Evolutionary conservation across 2,113 vertebrate genomes (phyloP).

Genomic region (Leptocoma aspasia): DNA sequence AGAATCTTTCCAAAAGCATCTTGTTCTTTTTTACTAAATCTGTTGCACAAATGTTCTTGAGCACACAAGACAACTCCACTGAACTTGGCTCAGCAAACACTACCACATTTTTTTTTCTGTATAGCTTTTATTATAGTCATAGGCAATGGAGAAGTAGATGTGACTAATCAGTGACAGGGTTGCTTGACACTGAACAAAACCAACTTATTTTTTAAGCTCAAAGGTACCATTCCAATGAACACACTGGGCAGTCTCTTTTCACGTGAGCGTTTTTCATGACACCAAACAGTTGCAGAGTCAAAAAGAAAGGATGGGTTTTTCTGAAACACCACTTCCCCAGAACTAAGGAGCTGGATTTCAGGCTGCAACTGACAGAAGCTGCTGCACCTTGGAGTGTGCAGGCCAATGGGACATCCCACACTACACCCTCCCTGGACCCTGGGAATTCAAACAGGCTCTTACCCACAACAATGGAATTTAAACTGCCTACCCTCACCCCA

Average conservation of each 20-base stretch:
- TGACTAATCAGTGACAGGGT: neutral
- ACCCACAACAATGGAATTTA: neutral
- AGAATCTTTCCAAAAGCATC: neutral
- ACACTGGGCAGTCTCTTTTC: neutral
- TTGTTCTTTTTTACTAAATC: neutral
- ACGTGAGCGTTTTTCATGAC: neutral
- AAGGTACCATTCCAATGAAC: neutral
- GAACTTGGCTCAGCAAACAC: neutral
- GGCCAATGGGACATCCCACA: neutral
- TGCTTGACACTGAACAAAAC: neutral
- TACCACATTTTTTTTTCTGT: neutral
- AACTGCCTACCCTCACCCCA: neutral
- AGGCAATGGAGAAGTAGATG: neutral
- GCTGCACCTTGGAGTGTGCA: accelerated
- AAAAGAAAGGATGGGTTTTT: neutral
- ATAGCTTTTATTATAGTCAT: neutral
- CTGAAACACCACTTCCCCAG: neutral
- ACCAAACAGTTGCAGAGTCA: neutral
- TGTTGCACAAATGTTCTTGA: neutral
- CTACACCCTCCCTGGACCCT: neutral
- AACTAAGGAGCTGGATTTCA: neutral
- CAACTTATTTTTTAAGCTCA: neutral
- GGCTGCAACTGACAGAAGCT: neutral
- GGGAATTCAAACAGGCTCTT: neutral
- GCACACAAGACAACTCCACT: neutral